Conservation (phyloP, 2,113 vertebrate species). For the Trachemys scripta region DNA sequence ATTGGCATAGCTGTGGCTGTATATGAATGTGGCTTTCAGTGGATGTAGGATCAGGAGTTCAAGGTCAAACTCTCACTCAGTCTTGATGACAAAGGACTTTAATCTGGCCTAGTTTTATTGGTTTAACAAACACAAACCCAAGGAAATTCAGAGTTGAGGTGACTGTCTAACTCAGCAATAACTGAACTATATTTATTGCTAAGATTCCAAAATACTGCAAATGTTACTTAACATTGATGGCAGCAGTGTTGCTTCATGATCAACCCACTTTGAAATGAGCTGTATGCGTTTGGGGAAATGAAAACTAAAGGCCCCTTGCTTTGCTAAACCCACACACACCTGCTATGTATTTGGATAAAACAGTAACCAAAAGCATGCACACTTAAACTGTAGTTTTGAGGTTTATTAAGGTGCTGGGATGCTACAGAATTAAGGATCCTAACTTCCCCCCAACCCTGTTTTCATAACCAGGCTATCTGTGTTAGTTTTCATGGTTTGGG, state of each 20-base stretch:
- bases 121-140: neutral
- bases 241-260: slow-evolving; percentile 1
- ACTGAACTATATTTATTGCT: neutral
- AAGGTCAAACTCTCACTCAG: neutral
- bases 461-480: neutral
- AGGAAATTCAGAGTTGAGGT: neutral
- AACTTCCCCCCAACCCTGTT: neutral
- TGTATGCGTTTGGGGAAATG: neutral
- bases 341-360: slow-evolving; percentile 7
- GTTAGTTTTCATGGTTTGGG: neutral
- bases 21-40: neutral
- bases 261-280: neutral
- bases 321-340: neutral
- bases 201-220: neutral
- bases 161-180: neutral
- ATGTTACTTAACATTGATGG: neutral
- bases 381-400: neutral
- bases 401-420: neutral
- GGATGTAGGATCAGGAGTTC: neutral
- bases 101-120: neutral
- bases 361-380: neutral
- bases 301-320: neutral
- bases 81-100: neutral
- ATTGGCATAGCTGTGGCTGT: neutral
- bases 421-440: neutral